Conservation (phyloP, 1,140 invertebrate species). For the Philopotamus ludificatus region DNA sequence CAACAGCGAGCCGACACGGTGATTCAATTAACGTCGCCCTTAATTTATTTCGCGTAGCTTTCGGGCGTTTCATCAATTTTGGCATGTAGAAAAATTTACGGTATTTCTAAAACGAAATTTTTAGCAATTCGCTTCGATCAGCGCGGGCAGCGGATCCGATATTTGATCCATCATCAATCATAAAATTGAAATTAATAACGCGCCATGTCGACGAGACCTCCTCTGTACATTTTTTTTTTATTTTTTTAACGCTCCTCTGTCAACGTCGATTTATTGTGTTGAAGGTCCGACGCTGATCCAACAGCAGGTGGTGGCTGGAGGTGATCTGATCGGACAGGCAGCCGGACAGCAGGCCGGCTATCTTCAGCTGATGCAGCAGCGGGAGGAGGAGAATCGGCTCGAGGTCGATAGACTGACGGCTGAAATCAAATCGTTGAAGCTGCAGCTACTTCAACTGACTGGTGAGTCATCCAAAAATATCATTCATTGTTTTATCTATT, state of each 20-base stretch:
- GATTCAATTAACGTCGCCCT: no score
- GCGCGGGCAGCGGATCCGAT: slow-evolving; percentile 13
- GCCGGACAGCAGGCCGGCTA: slow-evolving; percentile 45
- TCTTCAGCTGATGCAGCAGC: slow-evolving; percentile 55
- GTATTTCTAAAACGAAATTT: no score
- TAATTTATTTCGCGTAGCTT: no score
- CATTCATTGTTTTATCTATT: no score
- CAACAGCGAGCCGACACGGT: no score
- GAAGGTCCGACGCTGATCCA: slow-evolving; percentile 48
- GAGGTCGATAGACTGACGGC: slow-evolving; percentile 61
- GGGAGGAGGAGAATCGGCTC: slow-evolving; percentile 59
- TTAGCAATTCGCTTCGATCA: no score
- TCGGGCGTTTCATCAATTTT: no score
- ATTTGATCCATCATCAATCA: slow-evolving; percentile 10
- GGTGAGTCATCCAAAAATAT: no score
- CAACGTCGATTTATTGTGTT: slow-evolving; percentile 27
- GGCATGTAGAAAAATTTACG: no score
- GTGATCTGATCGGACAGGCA: slow-evolving; percentile 39
- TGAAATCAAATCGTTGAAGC: slow-evolving; percentile 61
- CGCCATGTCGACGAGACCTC: neutral
- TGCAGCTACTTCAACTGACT: slow-evolving; percentile 59
- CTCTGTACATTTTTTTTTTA: slow-evolving; percentile 22
- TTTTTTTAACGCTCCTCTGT: slow-evolving; percentile 12
- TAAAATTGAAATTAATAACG: slow-evolving; percentile 19
- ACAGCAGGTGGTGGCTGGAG: slow-evolving; percentile 43